Base-by-base conservation (phyloP, 2,113 vertebrate species). In the Tor tambroides region DNA sequence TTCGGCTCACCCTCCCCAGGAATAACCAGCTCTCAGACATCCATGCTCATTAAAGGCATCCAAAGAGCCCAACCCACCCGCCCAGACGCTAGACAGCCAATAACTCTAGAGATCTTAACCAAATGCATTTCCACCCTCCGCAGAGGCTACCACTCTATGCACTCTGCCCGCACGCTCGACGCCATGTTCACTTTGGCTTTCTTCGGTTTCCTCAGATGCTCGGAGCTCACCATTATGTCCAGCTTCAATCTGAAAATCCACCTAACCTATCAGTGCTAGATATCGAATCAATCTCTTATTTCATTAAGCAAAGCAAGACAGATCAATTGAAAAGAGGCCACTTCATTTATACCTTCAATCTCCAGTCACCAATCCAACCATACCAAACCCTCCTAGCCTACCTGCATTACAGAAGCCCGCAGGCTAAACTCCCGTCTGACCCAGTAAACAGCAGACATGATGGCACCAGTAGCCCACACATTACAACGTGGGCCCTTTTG, bases 101-200 rank as follows among this genome's bases (percentile, higher is more conserved):
- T 59, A 9, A 59, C 56, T 9, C 3, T 23, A 59, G 7, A 23
- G 0, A 59, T 59, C 2, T 3, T 59, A 7, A 9, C 21, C 21
- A 59, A 59, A 59, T 59, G 7, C 9, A 59, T 59, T 8, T 59
- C 56, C 8, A 59, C 21, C 8, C 21, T 59, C 56, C 21, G 7
- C 6, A 1, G 2, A 59, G 56, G 54, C 17, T 56, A 23, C 56
- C 21, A 59, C 6, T 59, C 21, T 6, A 21, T 8, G 1, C 19
- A 56, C 5, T 21, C 54, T 6, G 6, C 54, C 19, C 6, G 0
- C 54, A 56, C 54, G 6, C 15, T 56, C 2, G 54, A 56, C 54
- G 6, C 49, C 14, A 17, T 51, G 63, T 43, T 69, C 26, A 51
- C 89, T 90, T 86, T 89, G 80, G 87, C 85, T 86, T 89, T 80